Base-by-base conservation (phyloP, 2,888 invertebrate species). In the Lepas anatifera region DNA sequence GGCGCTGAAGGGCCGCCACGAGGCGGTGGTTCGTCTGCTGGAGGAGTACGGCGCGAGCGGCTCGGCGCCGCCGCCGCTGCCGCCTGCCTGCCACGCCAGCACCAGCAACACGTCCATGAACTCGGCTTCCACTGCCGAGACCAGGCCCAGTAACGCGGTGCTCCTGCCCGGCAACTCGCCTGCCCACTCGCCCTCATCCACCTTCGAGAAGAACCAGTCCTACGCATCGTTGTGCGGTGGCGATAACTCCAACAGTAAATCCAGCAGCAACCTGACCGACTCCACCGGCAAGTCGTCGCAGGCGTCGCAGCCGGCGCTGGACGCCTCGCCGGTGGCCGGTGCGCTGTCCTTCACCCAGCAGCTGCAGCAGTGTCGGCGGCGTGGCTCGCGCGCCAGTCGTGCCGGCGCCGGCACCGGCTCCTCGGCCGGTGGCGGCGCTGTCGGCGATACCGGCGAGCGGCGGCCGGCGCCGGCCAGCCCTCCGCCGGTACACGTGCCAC, bases 1-100 rank as follows among this genome's bases (percentile, higher is more conserved):
- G 27, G 82, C 82, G 4, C 74, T 80, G 18, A 80, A 80, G 74
- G 80, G 80, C 67, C 81, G 81, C n/a, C 81, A 82, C 74, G 75
- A 74, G 27, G 76, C 75, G 63, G 79, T 81, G 39, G 78, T 73
- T 76, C 76, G 73, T 76, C 78, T 68, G 78, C 77, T 69, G 73
- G 79, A 79, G 70, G 78, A 80, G 70, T 77, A 76, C 71, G 78
- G 74, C 27, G 70, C 66, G 67, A 10, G 27, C 71, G n/a, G 68
- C 72, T 25, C 69, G 70, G 27, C 64, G 67, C 43, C 39, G 52
- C 32, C 64, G 48, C 32, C 69, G 66, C 58, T 63, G 69, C 74
- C 25, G 71, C 75, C 41, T 10, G 66, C 18, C 35, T 73, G 29
- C 68, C 71, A 22, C 69, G 71, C n/a, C 46, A 58, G 25, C 50